These are phyloP conservation scores for Xylocopa sonorina DNA, from an alignment of 1,140 invertebrate genomes.

Conservation along the genomic window DNA sequence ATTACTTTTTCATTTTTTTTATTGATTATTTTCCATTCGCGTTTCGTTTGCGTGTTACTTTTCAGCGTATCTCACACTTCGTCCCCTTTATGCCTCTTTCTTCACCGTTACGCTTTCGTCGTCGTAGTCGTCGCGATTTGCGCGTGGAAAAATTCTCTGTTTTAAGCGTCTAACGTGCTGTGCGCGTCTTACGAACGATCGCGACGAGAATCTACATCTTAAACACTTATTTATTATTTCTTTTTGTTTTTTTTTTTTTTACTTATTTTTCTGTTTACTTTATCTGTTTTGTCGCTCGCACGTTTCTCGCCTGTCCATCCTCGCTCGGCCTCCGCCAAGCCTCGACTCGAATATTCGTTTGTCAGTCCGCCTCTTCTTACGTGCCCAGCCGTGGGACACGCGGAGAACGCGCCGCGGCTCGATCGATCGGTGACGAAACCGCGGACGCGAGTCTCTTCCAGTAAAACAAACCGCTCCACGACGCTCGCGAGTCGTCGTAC, in stretches of 20 bases:
- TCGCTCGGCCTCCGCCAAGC: background rate
- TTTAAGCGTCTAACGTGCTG: constrained; percentile 41
- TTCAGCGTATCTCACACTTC: background rate
- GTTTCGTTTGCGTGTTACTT: background rate
- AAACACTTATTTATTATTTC: constrained; percentile 23
- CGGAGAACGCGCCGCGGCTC: background rate
- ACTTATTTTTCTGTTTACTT: background rate
- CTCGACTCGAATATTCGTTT: background rate
- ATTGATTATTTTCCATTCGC: too few species aligned
- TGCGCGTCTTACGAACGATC: constrained; percentile 45
- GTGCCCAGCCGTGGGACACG: background rate
- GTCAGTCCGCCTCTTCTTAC: background rate
- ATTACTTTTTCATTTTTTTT: constrained; percentile 24
- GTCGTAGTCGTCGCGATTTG: constrained; percentile 24
- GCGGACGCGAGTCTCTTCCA: constrained; percentile 6
- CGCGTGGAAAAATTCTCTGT: constrained; percentile 27
- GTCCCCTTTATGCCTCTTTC: background rate
- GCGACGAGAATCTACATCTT: constrained; percentile 45
- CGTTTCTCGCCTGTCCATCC: background rate
- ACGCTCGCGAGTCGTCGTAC: background rate
- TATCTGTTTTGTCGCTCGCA: background rate
- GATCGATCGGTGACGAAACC: background rate
- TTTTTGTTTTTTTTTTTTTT: constrained; percentile 1
- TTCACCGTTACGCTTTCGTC: constrained; percentile 29
- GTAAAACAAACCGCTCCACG: constrained; percentile 2